These are phyloP conservation scores for Hyperoodon ampullatus DNA, from an alignment of 2,113 vertebrate species.

Conservation along the genomic window DNA sequence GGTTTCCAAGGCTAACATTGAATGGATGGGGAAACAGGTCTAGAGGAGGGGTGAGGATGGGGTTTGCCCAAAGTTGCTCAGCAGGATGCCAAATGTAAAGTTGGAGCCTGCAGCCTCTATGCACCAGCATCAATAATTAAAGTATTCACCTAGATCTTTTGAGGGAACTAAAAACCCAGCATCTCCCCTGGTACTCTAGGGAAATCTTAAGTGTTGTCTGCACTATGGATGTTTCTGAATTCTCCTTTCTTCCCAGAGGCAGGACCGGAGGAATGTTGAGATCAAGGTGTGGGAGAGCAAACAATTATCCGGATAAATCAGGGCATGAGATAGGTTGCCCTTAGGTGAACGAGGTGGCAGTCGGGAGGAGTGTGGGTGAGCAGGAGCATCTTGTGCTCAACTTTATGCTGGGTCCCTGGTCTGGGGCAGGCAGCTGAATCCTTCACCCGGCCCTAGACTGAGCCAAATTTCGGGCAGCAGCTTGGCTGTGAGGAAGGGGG, in stretches of 20 bases:
- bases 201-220: neutral
- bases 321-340: neutral
- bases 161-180: neutral
- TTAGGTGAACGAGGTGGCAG: neutral
- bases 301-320: neutral
- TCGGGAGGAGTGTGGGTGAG: neutral
- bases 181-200: neutral
- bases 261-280: neutral
- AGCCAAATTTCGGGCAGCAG: neutral
- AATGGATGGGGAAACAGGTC: neutral
- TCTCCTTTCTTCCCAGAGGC: neutral
- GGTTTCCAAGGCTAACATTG: neutral
- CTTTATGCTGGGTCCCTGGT: neutral
- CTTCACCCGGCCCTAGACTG: neutral
- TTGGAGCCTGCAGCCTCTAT: neutral
- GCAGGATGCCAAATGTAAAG: neutral
- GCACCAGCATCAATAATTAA: neutral
- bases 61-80: neutral
- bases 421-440: neutral
- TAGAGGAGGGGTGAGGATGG: neutral
- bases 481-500: neutral
- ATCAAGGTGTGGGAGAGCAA: neutral
- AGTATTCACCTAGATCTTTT: neutral
- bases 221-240: neutral
- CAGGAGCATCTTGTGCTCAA: accelerated